Evolutionary conservation across 2,113 vertebrate species (phyloP).

Genomic region (Pedetes capensis): DNA sequence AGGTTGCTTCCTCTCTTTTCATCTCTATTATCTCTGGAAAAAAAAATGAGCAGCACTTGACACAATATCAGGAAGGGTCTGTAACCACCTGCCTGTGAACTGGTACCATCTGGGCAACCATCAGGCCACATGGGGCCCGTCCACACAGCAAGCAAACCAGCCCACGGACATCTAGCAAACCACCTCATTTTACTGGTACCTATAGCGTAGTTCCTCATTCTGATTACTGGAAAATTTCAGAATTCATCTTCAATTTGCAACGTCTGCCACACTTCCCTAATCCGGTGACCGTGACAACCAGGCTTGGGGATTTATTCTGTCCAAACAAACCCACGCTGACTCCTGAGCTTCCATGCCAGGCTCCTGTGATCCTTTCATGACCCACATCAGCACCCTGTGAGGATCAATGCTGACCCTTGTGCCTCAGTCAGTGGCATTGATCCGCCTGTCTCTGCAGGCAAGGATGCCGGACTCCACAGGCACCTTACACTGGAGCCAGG

Average conservation of each 20-base stretch:
- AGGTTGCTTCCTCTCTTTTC: background rate
- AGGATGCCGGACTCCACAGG: background rate
- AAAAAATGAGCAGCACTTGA: background rate
- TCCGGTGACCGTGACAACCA: background rate
- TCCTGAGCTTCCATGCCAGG: fast-evolving
- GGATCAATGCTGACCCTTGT: fast-evolving
- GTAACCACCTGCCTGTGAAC: background rate
- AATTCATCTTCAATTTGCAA: background rate
- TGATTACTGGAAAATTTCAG: background rate
- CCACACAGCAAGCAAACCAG: background rate
- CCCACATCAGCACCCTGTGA: fast-evolving
- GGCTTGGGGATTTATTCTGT: too few relatives aligned
- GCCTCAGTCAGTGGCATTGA: fast-evolving
- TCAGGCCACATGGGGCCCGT: background rate
- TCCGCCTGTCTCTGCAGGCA: background rate
- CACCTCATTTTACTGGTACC: too few relatives aligned
- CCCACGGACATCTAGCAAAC: background rate
- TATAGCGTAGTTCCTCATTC: background rate
- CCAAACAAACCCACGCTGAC: fast-evolving
- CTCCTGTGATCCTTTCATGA: fast-evolving
- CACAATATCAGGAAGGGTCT: fast-evolving
- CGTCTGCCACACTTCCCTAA: background rate
- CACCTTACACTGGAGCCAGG: too few relatives aligned
- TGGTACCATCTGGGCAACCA: background rate
- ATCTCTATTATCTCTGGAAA: too few relatives aligned